Evolutionary conservation across 2,113 vertebrate genomes (phyloP).

Genomic region (Meleagris gallopavo): DNA sequence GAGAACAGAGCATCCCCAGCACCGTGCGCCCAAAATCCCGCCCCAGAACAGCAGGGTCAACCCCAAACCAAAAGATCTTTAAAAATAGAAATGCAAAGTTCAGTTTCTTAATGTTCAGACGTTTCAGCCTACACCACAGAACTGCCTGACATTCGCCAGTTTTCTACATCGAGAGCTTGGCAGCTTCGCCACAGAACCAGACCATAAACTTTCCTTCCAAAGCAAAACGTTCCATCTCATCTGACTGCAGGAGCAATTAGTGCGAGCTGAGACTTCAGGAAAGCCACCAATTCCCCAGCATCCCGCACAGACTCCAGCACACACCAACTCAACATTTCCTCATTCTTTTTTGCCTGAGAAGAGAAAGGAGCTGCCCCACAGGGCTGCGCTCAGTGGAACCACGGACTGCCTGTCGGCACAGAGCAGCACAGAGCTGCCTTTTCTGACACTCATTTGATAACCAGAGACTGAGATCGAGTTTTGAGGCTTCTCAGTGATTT

Average conservation of each 20-base stretch:
- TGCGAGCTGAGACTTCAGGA: not conserved
- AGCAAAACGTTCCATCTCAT: not conserved
- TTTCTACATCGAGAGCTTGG: not conserved
- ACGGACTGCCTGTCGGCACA: fast-evolving
- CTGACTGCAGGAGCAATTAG: not conserved
- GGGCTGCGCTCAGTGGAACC: not conserved
- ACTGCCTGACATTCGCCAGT: not conserved
- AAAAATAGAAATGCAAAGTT: not conserved
- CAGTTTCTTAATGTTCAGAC: not conserved
- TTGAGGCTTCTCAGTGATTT: not conserved
- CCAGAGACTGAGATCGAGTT: too few species aligned
- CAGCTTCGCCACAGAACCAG: fast-evolving
- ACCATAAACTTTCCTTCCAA: not conserved
- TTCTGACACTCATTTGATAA: not conserved
- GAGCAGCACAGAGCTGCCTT: not conserved
- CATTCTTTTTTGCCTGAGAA: not conserved
- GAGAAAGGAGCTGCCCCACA: not conserved
- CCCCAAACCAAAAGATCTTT: not conserved
- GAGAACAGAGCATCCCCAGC: not conserved
- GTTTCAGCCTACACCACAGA: not conserved
- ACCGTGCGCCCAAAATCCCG: fast-evolving
- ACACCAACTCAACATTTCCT: not conserved
- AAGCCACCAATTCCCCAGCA: fast-evolving
- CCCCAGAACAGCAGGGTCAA: fast-evolving
- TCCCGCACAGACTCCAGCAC: not conserved